phyloP scores from a whole-genome alignment of 1,140 invertebrate species.

The Hesperophylax magnus region DNA sequence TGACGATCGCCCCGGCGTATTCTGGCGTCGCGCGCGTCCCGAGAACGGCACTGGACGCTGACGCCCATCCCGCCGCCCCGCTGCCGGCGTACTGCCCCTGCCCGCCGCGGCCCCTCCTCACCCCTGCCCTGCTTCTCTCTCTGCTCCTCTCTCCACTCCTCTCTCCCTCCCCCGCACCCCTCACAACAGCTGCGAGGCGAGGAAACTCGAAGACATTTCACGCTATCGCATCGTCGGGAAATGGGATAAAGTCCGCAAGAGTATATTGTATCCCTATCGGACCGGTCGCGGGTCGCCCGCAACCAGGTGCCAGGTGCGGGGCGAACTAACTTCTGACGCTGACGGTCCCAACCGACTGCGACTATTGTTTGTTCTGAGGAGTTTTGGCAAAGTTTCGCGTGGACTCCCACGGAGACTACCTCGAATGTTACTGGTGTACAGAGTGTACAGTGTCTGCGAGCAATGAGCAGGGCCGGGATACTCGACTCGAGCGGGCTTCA shows the following conservation, averaged over 20 bases:
- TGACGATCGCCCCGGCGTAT: conserved; percentile 26
- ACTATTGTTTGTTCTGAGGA: conserved; percentile 15
- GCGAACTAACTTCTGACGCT: conserved; percentile 1
- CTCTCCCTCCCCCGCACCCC: not conserved
- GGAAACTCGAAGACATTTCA: not conserved
- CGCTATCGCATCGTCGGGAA: not conserved
- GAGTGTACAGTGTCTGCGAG: not conserved
- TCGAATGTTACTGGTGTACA: too few relatives aligned
- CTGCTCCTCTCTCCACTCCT: conserved; percentile 53
- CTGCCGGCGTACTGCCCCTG: conserved; percentile 61
- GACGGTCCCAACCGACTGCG: not conserved
- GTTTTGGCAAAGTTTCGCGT: not conserved
- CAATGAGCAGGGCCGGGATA: not conserved
- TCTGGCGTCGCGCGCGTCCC: conserved; percentile 39
- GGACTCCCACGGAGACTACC: not conserved
- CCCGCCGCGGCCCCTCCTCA: conserved; percentile 63
- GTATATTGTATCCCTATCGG: too few relatives aligned
- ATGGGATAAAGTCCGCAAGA: not conserved
- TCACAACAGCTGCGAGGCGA: conserved; percentile 12
- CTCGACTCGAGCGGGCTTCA: too few relatives aligned
- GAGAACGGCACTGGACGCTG: conserved; percentile 17
- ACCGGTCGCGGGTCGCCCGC: too few relatives aligned
- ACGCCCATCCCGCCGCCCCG: conserved; percentile 41
- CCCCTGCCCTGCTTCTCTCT: conserved; percentile 49
- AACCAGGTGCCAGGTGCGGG: too few relatives aligned